Evolutionary conservation across 2,888 invertebrate species (phyloP).

Genomic region (Papilio demoleus): DNA sequence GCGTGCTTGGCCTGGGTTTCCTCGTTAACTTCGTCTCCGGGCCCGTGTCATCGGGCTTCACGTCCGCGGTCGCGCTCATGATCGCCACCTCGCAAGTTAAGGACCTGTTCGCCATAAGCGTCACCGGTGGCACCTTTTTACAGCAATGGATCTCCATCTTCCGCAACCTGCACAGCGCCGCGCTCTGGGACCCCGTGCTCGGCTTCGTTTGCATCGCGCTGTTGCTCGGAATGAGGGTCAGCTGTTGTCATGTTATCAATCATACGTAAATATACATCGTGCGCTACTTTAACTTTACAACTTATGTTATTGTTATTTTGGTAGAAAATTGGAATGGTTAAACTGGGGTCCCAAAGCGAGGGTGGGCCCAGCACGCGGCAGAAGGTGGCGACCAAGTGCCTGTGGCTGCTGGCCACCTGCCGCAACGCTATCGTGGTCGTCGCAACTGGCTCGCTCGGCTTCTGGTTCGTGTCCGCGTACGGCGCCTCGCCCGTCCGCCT

Average conservation of each 20-base stretch:
- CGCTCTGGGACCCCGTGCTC: conserved; percentile 89
- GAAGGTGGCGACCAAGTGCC: conserved; percentile 84
- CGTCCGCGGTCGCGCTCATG: conserved; percentile 94
- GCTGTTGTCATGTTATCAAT: conserved; percentile 44
- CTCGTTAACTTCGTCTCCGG: conserved; percentile 95
- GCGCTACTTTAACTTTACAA: background rate
- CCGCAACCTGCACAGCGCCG: conserved; percentile 85
- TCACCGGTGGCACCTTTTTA: conserved; percentile 89
- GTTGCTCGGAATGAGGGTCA: conserved; percentile 90
- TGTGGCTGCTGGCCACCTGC: conserved; percentile 91
- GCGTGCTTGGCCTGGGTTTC: conserved; percentile 92
- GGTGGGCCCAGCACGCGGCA: conserved; percentile 82
- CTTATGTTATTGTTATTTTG: conserved; percentile 33
- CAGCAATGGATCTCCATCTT: conserved; percentile 90
- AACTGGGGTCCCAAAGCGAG: conserved; percentile 83
- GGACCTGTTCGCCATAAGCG: conserved; percentile 89
- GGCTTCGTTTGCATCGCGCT: conserved; percentile 90
- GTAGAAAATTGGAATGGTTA: conserved; percentile 86
- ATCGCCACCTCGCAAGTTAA: conserved; percentile 95
- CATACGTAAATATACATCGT: no score
- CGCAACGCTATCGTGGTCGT: conserved; percentile 94
- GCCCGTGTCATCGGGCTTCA: conserved; percentile 94
- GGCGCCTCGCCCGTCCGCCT: conserved; percentile 85
- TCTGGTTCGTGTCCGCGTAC: conserved; percentile 80
- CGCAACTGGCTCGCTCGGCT: conserved; percentile 87